Conservation (phyloP, 2,888 invertebrate species). For the Caradrina kadenii region DNA sequence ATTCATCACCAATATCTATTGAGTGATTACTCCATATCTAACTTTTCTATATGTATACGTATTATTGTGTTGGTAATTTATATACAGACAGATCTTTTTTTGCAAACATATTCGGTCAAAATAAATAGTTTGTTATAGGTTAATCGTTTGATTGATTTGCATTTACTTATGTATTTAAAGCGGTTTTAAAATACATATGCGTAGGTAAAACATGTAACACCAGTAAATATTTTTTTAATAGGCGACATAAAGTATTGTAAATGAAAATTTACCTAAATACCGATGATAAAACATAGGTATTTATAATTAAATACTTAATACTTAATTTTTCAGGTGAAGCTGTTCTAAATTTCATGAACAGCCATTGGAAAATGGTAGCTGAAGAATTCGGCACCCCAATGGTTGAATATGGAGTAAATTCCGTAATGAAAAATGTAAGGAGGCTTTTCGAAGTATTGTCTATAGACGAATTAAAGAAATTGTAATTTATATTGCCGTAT, state of each 20-base stretch:
- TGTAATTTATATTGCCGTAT: conserved; percentile 28
- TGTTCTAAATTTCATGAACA: conserved; percentile 78
- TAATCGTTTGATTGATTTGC: too few relatives aligned
- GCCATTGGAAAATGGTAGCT: conserved; percentile 78
- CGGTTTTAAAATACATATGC: too few relatives aligned
- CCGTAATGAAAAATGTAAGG: conserved; percentile 71
- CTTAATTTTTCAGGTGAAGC: conserved; percentile 71
- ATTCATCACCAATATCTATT: not conserved
- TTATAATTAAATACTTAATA: not conserved
- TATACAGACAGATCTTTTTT: not conserved
- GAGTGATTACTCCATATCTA: not conserved
- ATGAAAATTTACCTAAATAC: too few relatives aligned
- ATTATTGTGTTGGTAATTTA: not conserved
- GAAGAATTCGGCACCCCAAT: conserved; percentile 81
- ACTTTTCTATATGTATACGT: too few relatives aligned
- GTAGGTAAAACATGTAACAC: not conserved
- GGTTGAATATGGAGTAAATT: conserved; percentile 72
- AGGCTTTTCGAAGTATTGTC: conserved; percentile 72
- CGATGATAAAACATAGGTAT: not conserved
- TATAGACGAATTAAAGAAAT: conserved; percentile 59
- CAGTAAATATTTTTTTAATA: not conserved
- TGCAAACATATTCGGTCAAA: not conserved
- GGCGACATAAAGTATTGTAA: not conserved
- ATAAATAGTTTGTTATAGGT: too few relatives aligned
- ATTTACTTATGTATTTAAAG: too few relatives aligned